A percentile compares a stretch with the other conserved stretches of the same genome.
phyloP scores from a whole-genome alignment of 2,113 vertebrate genomes.

The Xiphophorus hellerii region DNA sequence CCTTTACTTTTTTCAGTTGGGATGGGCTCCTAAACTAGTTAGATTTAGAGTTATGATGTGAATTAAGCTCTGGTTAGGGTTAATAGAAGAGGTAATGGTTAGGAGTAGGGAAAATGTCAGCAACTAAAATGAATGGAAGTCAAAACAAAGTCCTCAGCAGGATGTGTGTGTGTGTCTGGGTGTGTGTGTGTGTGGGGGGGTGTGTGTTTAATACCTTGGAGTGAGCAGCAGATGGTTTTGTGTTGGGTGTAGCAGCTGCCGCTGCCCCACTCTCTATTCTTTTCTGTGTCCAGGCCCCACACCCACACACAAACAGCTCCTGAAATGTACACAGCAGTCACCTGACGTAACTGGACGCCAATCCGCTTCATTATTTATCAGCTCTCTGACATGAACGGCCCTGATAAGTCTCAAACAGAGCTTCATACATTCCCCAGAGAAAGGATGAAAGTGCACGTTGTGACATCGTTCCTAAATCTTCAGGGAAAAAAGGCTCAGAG shows the following conservation, averaged over 20 bases:
- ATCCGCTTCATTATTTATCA: slow-evolving; percentile 72
- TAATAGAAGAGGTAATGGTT: too few relatives aligned
- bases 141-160: too few relatives aligned
- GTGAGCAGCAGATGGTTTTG: slow-evolving; percentile 65
- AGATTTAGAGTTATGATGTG: too few relatives aligned
- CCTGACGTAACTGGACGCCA: slow-evolving; percentile 69
- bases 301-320: slow-evolving; percentile 9
- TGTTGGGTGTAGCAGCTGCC: slow-evolving; percentile 65
- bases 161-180: not conserved
- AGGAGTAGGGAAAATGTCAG: too few relatives aligned
- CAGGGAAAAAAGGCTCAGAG: not conserved
- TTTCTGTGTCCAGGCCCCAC: slow-evolving; percentile 35
- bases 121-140: too few relatives aligned
- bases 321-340: slow-evolving; percentile 65
- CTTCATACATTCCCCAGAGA: not conserved
- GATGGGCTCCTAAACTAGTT: too few relatives aligned
- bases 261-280: slow-evolving; percentile 53
- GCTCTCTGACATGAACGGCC: slow-evolving; percentile 35
- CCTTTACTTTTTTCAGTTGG: too few relatives aligned
- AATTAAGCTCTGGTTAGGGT: too few relatives aligned
- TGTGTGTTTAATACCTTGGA: slow-evolving; percentile 26
- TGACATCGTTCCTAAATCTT: slow-evolving; percentile 51
- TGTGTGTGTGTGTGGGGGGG: slow-evolving; percentile 7
- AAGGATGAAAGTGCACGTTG: not conserved
- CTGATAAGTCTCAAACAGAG: slow-evolving; percentile 41